Percentiles rank a stretch among this genome's conserved stretches.
phyloP scores from a whole-genome alignment of 1,140 invertebrate genomes.

The Drosophila bipectinata region DNA sequence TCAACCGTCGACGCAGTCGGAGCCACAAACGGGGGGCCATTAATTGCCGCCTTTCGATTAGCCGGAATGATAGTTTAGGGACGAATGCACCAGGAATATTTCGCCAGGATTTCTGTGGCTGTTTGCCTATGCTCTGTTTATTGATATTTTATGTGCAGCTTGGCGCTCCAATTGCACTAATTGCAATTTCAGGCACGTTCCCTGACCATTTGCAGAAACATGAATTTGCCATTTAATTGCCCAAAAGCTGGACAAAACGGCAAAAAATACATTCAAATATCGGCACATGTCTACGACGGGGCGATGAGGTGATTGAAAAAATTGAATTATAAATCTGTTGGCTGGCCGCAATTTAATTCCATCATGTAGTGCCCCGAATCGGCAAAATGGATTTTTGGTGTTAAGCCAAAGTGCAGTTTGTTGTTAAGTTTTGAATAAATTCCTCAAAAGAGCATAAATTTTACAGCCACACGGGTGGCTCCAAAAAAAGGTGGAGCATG shows the following conservation, averaged over 20 bases:
- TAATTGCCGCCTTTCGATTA: constrained; percentile 51
- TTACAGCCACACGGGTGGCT: constrained; percentile 38
- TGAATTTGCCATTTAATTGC: constrained; percentile 66
- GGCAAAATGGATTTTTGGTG: constrained; percentile 44
- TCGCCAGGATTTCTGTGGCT: constrained; percentile 20
- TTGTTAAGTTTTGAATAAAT: constrained; percentile 72
- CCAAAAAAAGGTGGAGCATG: background rate
- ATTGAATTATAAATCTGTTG: constrained; percentile 41
- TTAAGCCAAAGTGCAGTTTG: constrained; percentile 73
- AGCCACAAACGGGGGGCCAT: constrained; percentile 38
- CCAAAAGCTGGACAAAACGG: constrained; percentile 15
- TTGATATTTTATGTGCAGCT: constrained; percentile 74
- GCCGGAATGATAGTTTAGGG: constrained; percentile 11
- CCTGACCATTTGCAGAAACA: constrained; percentile 67
- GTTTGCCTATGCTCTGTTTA: constrained; percentile 62
- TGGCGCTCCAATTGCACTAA: constrained; percentile 58
- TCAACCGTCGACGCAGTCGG: background rate
- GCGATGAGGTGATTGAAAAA: constrained; percentile 8
- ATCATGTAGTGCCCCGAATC: constrained; percentile 8
- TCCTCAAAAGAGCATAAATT: constrained; percentile 69
- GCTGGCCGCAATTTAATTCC: constrained; percentile 30
- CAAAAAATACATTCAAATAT: constrained; percentile 39
- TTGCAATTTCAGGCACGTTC: constrained; percentile 77
- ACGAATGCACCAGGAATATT: constrained; percentile 29
- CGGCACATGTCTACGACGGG: constrained; percentile 33